Conservation (phyloP, 2,797 vertebrate species). For the Valencia hispanica region DNA sequence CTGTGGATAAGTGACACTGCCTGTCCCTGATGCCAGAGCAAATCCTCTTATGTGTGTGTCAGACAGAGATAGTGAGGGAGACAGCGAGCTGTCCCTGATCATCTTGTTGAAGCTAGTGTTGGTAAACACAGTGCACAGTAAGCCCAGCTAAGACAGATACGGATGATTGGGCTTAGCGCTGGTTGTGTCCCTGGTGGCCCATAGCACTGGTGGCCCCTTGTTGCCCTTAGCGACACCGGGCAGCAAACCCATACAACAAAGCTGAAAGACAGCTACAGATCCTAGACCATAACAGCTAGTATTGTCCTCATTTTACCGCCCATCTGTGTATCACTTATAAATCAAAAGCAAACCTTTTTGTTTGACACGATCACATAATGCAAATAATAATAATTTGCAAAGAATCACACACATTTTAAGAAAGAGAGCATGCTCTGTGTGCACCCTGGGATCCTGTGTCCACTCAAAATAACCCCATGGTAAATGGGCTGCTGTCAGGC, state of each 20-base stretch:
- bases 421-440: slow-evolving; percentile 45
- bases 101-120: slow-evolving; percentile 70
- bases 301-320: slow-evolving; percentile 1
- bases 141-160: slow-evolving; percentile 66
- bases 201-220: slow-evolving; percentile 30
- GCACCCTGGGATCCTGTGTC: slow-evolving; percentile 46
- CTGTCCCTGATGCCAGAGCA: slow-evolving; percentile 60
- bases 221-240: slow-evolving; percentile 10
- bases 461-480: slow-evolving; percentile 69
- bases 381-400: slow-evolving; percentile 54
- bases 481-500: slow-evolving; percentile 73
- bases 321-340: slow-evolving; percentile 22
- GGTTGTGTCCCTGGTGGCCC: slow-evolving; percentile 57
- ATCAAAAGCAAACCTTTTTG: slow-evolving; percentile 39
- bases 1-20: slow-evolving; percentile 47
- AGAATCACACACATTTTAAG: slow-evolving; percentile 43
- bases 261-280: slow-evolving; percentile 13
- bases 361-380: slow-evolving; percentile 54
- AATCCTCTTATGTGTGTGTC: slow-evolving; percentile 72
- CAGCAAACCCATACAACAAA: slow-evolving; percentile 23
- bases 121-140: slow-evolving; percentile 74
- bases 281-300: neutral
- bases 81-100: slow-evolving; percentile 66
- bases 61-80: slow-evolving; percentile 25
- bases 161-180: slow-evolving; percentile 66